These are phyloP conservation scores for Stegana nigrithorax DNA, from an alignment of 2,888 invertebrate genomes.

Conservation along the genomic window DNA sequence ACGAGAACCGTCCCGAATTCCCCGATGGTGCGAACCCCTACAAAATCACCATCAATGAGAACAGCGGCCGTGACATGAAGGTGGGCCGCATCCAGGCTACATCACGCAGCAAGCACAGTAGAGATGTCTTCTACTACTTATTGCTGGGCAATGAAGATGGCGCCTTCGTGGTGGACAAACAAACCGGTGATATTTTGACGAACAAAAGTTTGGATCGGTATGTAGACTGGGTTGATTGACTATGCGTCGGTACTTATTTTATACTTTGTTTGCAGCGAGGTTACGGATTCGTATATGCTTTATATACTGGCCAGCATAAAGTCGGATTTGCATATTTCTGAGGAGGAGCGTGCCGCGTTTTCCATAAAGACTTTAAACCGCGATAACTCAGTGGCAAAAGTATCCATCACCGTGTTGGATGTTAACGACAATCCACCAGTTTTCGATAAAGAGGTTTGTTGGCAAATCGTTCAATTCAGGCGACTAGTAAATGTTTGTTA, in stretches of 20 bases:
- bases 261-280: constrained; percentile 72
- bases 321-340: constrained; percentile 76
- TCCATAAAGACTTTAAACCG: constrained; percentile 69
- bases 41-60: constrained; percentile 79
- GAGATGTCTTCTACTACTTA: constrained; percentile 86
- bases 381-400: constrained; percentile 79
- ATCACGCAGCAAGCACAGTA: constrained; percentile 81
- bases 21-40: constrained; percentile 74
- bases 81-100: constrained; percentile 72
- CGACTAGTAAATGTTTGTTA: neutral
- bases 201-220: constrained; percentile 83
- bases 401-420: constrained; percentile 80
- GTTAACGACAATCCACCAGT: constrained; percentile 87
- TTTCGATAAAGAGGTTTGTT: constrained; percentile 71
- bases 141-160: constrained; percentile 81
- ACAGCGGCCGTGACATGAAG: constrained; percentile 74
- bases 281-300: constrained; percentile 78
- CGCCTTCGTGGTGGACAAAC: constrained; percentile 82
- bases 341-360: constrained; percentile 69
- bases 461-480: neutral
- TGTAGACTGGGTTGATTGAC: neutral
- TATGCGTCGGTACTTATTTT: neutral
- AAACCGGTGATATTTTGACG: constrained; percentile 82
- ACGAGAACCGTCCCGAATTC: constrained; percentile 86
- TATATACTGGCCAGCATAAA: constrained; percentile 87